Conservation (phyloP, 2,797 vertebrate genomes). For the Trachurus trachurus region DNA sequence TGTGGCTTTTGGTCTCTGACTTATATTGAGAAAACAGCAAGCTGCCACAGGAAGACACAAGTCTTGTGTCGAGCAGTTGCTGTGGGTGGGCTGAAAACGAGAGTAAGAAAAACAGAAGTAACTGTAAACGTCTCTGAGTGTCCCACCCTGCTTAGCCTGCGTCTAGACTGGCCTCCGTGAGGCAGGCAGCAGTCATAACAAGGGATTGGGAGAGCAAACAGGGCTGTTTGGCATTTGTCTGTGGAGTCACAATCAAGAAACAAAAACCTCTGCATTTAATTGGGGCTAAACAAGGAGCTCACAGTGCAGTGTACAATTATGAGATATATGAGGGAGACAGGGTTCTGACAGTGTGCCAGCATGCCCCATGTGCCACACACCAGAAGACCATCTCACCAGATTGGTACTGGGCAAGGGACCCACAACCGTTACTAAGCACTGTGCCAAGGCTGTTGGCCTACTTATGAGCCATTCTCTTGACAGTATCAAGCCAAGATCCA, state of each 20-base stretch:
- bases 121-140: conserved; percentile 75
- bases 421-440: conserved; percentile 68
- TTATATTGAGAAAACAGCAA: conserved; percentile 70
- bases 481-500: conserved; percentile 45
- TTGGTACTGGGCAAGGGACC: conserved; percentile 67
- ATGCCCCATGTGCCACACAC: conserved; percentile 63
- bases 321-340: conserved; percentile 72
- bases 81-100: conserved; percentile 80
- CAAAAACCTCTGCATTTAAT: conserved; percentile 69
- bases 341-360: conserved; percentile 65
- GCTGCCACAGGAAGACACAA: conserved; percentile 76
- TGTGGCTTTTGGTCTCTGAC: conserved; percentile 75
- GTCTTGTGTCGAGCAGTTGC: conserved; percentile 66
- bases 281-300: conserved; percentile 69
- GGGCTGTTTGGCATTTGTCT: conserved; percentile 54
- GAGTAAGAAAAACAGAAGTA: conserved; percentile 75
- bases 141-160: conserved; percentile 81
- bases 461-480: conserved; percentile 71
- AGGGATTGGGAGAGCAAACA: conserved; percentile 77
- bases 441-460: conserved; percentile 76
- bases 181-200: conserved; percentile 76
- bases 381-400: conserved; percentile 73
- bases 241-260: conserved; percentile 63
- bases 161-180: conserved; percentile 78
- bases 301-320: conserved; percentile 71